A percentile compares a stretch with the other conserved stretches of the same genome.
These are phyloP conservation scores for Tetropium fuscum DNA, from an alignment of 2,888 invertebrate genomes.

Conservation along the genomic window DNA sequence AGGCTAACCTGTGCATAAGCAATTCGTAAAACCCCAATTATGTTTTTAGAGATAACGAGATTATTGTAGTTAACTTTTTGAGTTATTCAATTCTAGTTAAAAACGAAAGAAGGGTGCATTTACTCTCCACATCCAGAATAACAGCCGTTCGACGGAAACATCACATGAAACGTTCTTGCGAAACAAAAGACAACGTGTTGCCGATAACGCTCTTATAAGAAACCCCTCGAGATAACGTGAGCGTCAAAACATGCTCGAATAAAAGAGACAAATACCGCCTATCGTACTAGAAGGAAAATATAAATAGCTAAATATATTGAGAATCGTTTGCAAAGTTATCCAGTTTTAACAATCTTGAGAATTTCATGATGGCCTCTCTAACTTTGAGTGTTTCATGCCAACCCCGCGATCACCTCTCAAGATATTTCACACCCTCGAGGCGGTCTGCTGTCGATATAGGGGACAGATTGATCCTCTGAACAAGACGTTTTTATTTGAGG, in stretches of 20 bases:
- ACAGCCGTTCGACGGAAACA: no score
- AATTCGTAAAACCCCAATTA: no score
- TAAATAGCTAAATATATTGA: conserved; percentile 23
- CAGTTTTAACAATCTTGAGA: conserved; percentile 18
- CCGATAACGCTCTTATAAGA: conserved; percentile 5
- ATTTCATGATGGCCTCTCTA: conserved; percentile 14
- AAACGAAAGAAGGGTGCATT: no score
- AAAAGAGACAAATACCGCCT: conserved; percentile 4
- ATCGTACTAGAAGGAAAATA: conserved; percentile 14
- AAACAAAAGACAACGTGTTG: conserved; percentile 17
- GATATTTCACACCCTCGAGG: conserved; percentile 9
- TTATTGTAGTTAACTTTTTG: no score
- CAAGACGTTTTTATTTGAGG: conserved; percentile 15
- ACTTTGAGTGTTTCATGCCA: conserved; percentile 3
- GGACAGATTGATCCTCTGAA: conserved; percentile 8
- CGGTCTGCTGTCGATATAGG: background rate
- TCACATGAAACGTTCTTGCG: no score
- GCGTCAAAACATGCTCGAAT: background rate
- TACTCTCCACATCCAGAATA: no score
- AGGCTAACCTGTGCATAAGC: no score
- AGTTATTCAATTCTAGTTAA: no score
- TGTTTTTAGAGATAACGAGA: no score
- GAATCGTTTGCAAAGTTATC: conserved; percentile 23
- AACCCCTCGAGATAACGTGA: conserved; percentile 8
- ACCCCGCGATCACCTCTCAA: conserved; percentile 1